Conservation (phyloP, 2,888 invertebrate species). For the Andrena trimmerana region DNA sequence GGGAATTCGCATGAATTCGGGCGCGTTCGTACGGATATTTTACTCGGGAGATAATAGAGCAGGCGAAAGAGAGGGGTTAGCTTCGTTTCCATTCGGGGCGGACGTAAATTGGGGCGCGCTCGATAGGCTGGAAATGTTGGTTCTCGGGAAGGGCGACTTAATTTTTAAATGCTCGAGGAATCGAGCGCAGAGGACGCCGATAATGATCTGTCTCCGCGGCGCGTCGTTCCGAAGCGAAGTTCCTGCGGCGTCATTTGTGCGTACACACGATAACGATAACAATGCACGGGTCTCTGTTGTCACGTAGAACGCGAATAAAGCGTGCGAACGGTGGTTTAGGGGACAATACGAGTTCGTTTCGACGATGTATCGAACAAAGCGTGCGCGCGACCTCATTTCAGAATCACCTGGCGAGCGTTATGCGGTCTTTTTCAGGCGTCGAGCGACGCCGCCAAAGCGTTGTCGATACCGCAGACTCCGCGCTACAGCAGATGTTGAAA, state of each 20-base stretch:
- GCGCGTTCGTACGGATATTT: background rate
- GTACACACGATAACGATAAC: conserved; percentile 51
- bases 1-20: background rate
- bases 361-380: conserved; percentile 46
- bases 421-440: conserved; percentile 17
- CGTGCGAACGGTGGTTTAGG: conserved; percentile 37
- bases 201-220: conserved; percentile 20
- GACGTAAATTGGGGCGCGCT: conserved; percentile 1
- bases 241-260: conserved; percentile 47
- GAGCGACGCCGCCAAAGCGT: conserved; percentile 9
- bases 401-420: conserved; percentile 26
- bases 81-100: background rate
- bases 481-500: background rate
- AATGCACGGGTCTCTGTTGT: conserved; percentile 32
- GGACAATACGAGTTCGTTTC: conserved; percentile 45
- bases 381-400: conserved; percentile 23
- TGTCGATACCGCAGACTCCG: background rate
- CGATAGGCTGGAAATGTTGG: background rate
- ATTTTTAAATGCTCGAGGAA: conserved; percentile 25
- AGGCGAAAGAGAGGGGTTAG: background rate
- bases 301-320: conserved; percentile 32
- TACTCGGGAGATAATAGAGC: background rate
- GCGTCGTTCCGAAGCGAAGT: conserved; percentile 4
- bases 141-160: background rate
- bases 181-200: background rate